These are phyloP conservation scores for Phania funesta DNA, from an alignment of 2,888 invertebrate species.

Conservation along the genomic window DNA sequence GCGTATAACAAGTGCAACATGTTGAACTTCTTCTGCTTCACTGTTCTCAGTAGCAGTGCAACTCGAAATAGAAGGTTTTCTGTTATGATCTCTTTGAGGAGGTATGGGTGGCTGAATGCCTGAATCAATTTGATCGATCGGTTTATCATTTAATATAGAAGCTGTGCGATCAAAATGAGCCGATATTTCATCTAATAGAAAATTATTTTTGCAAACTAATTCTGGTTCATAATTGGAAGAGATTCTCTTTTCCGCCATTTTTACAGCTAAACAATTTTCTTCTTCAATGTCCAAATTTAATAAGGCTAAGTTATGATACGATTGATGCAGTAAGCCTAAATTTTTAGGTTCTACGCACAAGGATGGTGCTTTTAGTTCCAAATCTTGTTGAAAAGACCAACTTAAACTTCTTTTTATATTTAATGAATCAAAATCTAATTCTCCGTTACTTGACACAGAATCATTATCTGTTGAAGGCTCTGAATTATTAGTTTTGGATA, in stretches of 20 bases:
- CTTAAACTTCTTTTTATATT: conserved; percentile 74
- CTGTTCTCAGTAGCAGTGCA: conserved; percentile 48
- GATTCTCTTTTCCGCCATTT: conserved; percentile 68
- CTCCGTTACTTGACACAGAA: conserved; percentile 54
- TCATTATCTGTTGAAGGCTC: conserved; percentile 62
- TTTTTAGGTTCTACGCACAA: conserved; percentile 17
- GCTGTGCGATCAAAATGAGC: conserved; percentile 83
- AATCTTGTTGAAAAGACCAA: conserved; percentile 69
- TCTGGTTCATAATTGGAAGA: conserved; percentile 73
- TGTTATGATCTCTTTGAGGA: conserved; percentile 61
- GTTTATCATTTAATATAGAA: conserved; percentile 82
- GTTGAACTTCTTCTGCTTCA: conserved; percentile 69
- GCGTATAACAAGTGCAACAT: conserved; percentile 76
- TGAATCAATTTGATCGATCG: conserved; percentile 52
- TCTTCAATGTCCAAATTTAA: conserved; percentile 81
- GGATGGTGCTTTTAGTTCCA: neutral
- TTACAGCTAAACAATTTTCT: conserved; percentile 44
- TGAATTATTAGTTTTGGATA: conserved; percentile 16
- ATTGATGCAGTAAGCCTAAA: conserved; percentile 81
- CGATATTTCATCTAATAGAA: conserved; percentile 80
- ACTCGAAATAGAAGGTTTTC: conserved; percentile 63
- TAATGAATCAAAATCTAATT: conserved; percentile 58
- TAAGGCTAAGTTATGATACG: conserved; percentile 84
- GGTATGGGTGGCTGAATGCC: conserved; percentile 48
- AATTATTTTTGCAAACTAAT: conserved; percentile 77